These are phyloP conservation scores for Panonychus citri DNA, from an alignment of 1,140 invertebrate species.

Conservation along the genomic window DNA sequence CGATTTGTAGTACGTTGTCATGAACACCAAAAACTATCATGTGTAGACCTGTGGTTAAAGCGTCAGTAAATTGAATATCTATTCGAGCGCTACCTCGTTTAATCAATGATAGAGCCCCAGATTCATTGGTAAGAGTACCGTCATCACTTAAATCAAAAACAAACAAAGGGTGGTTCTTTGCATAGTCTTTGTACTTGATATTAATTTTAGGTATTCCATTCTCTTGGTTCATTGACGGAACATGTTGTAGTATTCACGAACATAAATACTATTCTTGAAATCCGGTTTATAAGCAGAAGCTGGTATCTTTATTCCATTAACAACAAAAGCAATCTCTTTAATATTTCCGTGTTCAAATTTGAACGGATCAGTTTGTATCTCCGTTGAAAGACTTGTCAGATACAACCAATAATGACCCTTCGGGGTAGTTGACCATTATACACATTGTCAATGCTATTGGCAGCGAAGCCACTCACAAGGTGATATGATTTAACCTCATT, in stretches of 20 bases:
- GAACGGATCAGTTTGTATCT: background rate
- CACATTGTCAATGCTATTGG: background rate
- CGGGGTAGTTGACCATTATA: background rate
- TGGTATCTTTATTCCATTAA: background rate
- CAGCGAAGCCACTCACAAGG: background rate
- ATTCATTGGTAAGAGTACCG: background rate
- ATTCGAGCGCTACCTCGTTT: background rate
- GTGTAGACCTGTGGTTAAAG: background rate
- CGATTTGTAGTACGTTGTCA: background rate
- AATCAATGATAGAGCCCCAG: background rate
- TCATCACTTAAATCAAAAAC: background rate
- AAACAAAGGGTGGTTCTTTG: background rate
- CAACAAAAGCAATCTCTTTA: background rate
- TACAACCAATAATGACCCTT: background rate
- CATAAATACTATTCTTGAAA: background rate
- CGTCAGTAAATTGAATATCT: background rate
- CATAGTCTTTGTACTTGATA: background rate
- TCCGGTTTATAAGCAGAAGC: background rate
- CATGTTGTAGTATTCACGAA: background rate
- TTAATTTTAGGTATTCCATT: background rate
- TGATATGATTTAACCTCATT: background rate
- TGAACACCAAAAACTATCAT: background rate
- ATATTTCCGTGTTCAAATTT: background rate
- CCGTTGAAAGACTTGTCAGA: background rate
- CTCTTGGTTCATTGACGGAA: background rate